These are phyloP conservation scores for Oryzias curvinotus DNA, from an alignment of 2,113 vertebrate genomes.

Conservation along the genomic window DNA sequence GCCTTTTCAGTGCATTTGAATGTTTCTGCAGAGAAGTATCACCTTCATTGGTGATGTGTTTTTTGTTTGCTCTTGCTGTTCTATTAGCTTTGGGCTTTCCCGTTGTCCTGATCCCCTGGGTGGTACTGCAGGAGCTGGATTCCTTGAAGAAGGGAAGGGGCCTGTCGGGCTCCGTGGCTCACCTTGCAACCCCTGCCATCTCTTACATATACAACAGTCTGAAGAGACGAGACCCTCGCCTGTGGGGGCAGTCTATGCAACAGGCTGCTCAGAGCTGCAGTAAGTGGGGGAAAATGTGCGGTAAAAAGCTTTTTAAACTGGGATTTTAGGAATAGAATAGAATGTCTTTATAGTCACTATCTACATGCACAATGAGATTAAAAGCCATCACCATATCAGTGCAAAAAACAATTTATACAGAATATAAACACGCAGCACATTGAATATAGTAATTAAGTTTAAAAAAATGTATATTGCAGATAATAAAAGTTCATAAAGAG, in stretches of 20 bases:
- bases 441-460: no score
- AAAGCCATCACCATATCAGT: no score
- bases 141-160: slow-evolving; percentile 83
- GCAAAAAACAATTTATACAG: no score
- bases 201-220: slow-evolving; percentile 86
- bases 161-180: slow-evolving; percentile 78
- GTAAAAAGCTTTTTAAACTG: no score
- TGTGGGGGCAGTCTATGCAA: slow-evolving; percentile 96
- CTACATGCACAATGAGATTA: no score
- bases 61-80: background rate
- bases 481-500: no score
- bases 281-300: slow-evolving; percentile 66
- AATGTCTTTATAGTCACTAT: background rate
- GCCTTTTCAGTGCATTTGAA: no score
- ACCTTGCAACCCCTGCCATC: slow-evolving; percentile 86
- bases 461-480: no score
- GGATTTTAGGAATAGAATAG: no score
- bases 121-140: slow-evolving; percentile 92
- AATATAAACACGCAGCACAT: no score
- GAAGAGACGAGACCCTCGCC: slow-evolving; percentile 78
- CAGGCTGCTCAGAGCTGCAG: slow-evolving; percentile 84
- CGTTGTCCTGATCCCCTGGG: slow-evolving; percentile 90
- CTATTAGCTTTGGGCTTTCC: slow-evolving; percentile 79
- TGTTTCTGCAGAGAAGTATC: no score
- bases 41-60: no score